Conservation (phyloP, 2,797 vertebrate species). For the Acanthis flammea region DNA sequence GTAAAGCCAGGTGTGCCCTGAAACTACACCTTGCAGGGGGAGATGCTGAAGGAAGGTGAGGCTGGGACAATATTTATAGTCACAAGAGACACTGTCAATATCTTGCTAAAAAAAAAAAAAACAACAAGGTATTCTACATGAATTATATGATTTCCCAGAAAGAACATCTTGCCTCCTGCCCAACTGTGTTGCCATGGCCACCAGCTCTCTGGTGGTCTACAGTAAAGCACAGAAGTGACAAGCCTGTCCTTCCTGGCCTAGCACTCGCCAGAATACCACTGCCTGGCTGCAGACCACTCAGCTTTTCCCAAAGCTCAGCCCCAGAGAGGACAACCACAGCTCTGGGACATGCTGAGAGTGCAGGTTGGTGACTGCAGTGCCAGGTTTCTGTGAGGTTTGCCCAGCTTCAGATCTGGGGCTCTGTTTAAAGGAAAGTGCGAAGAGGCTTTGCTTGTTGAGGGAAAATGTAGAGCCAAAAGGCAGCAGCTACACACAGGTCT, state of each 20-base stretch:
- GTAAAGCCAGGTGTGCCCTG: background rate
- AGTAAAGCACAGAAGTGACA: background rate
- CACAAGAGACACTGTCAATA: background rate
- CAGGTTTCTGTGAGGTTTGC: background rate
- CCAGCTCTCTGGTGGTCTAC: conserved; percentile 9
- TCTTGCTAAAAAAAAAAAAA: background rate
- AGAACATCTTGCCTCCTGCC: conserved; percentile 20
- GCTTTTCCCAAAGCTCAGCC: background rate
- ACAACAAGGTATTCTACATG: background rate
- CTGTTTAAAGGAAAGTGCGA: background rate
- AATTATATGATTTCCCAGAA: background rate
- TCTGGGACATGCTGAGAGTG: rapidly evolving
- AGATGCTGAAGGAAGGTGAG: background rate
- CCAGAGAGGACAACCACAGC: rapidly evolving
- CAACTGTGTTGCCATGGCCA: conserved; percentile 51
- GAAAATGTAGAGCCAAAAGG: rapidly evolving
- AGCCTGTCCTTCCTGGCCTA: background rate
- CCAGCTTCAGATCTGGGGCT: background rate
- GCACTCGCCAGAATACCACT: background rate
- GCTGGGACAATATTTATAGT: background rate
- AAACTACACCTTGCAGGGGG: background rate
- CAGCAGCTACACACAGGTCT: background rate
- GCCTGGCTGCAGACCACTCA: background rate
- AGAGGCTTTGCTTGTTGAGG: background rate
- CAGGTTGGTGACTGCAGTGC: rapidly evolving